Base-by-base conservation (phyloP, 2,888 invertebrate genomes). In the Theristus sp. region DNA sequence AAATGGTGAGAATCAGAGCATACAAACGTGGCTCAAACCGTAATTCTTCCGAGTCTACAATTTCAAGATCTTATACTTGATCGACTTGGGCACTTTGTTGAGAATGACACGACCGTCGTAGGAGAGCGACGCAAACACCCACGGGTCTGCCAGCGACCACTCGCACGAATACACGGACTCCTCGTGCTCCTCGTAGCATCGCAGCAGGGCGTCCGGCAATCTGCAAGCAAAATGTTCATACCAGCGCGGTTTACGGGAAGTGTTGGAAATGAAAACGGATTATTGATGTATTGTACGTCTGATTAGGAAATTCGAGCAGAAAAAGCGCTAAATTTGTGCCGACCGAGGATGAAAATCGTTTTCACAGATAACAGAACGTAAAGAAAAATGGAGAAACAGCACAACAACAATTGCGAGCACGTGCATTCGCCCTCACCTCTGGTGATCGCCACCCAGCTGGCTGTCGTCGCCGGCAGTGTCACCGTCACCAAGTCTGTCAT, bases 101-200 rank as follows among this genome's bases (percentile, higher is more conserved):
- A 98, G 83, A 57, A 96, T 84, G 25, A 98, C 81, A 57, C 96
- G 79, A 0, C 96, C 98, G 77, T 98, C 98, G 75, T 93, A 94
- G 74, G 93, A 93, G 1, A 94, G 80, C 0, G 94, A 94, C n/a
- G 96, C 96, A 80, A 94, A 96, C 62, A 90, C 85, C 96, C 96
- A 98, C 22, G 96, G 93, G 78, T 98, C 96, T 28, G 89, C 88
- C 27, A 86, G 84, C 64, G 91, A 91, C 96, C 96, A 98, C 76
- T 93, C 93, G 0, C 86, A 89, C 70, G 87, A 86, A 78, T 94
- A 98, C 24, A 98, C 94, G 6, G 90, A 89, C 76, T 98, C 96
- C 74, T 96, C 96, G 72, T 98, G 94, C 68, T 91, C 89, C 73
- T 96, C 93, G 72, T 90, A 93, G 62, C 85, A 86, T 60, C 87